phyloP scores from a whole-genome alignment of 2,797 vertebrate species.

The Alosa sapidissima region DNA sequence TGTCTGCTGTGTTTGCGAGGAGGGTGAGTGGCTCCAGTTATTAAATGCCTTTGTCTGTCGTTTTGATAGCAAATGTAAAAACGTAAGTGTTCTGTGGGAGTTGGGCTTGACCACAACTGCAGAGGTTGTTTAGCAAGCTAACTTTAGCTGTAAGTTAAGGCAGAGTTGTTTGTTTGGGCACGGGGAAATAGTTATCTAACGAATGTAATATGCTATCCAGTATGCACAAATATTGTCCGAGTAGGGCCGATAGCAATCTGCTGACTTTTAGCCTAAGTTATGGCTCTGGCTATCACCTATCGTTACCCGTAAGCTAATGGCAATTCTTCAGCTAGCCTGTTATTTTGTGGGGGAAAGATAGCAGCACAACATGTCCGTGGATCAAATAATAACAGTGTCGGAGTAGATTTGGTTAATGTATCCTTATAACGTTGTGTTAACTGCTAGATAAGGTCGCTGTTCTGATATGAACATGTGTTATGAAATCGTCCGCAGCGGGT shows the following conservation, averaged over 20 bases:
- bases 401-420: background rate
- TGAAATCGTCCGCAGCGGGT: slow-evolving; percentile 63
- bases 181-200: background rate
- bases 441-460: background rate
- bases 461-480: background rate
- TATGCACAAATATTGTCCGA: too few species aligned
- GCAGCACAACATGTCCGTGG: too few species aligned
- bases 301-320: too few species aligned
- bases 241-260: too few species aligned
- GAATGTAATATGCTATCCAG: background rate
- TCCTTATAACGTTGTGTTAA: background rate
- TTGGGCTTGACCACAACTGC: background rate
- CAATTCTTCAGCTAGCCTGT: too few species aligned
- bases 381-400: background rate
- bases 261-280: too few species aligned
- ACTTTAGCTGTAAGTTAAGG: too few species aligned
- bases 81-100: too few species aligned
- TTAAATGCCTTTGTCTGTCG: background rate
- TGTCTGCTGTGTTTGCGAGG: slow-evolving; percentile 52
- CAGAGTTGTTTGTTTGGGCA: too few species aligned
- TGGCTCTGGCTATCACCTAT: too few species aligned
- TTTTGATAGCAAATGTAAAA: background rate
- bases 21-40: slow-evolving; percentile 60
- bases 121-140: background rate
- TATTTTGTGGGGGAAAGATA: too few species aligned